phyloP scores from a whole-genome alignment of 2,888 invertebrate genomes.

The Thyatira batis region DNA sequence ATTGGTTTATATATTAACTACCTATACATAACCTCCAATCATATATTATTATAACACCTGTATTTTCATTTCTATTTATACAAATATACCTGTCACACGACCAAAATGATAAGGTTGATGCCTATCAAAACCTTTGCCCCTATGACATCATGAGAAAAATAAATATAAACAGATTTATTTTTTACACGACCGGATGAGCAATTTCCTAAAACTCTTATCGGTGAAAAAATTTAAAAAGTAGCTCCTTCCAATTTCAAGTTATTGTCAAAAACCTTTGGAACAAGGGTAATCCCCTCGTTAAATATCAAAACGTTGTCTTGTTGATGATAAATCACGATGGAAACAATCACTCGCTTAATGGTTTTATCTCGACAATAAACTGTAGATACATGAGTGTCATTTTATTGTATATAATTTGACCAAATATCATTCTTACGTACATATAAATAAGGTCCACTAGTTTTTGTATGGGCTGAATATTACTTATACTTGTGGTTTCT shows the following conservation, averaged over 20 bases:
- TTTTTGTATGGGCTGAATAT: neutral
- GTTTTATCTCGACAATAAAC: neutral
- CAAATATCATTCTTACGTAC: neutral
- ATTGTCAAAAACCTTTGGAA: slow-evolving; percentile 10
- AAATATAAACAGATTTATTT: neutral
- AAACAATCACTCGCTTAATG: neutral
- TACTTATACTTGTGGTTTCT: neutral
- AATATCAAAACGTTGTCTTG: neutral
- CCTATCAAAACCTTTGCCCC: neutral
- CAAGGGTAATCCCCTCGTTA: slow-evolving; percentile 5
- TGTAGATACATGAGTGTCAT: neutral
- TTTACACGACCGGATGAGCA: neutral
- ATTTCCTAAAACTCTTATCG: neutral
- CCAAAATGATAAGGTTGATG: neutral
- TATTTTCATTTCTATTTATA: too few relatives aligned
- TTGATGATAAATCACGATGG: neutral
- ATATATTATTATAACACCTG: too few relatives aligned
- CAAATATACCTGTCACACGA: too few relatives aligned
- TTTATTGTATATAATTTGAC: neutral
- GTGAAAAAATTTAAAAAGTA: neutral
- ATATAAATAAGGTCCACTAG: neutral
- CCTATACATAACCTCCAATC: too few relatives aligned
- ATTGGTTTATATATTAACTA: too few relatives aligned
- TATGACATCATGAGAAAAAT: neutral
- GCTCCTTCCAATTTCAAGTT: neutral